A percentile compares a stretch with the other conserved stretches of the same genome.
phyloP scores from a whole-genome alignment of 1,140 invertebrate genomes.

The Prorops nasuta region DNA sequence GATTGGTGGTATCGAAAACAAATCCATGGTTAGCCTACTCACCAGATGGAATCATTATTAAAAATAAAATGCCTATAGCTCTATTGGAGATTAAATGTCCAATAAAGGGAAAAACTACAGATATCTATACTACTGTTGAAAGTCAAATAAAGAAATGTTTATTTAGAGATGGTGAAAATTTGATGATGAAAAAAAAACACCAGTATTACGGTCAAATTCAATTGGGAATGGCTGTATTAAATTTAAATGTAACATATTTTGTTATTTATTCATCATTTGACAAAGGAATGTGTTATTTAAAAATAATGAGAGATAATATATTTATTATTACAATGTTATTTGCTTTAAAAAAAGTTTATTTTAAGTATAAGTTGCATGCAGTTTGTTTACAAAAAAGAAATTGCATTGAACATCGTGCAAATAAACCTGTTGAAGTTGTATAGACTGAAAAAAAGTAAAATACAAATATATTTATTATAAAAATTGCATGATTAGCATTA shows the following conservation, averaged over 20 bases:
- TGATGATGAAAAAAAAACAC: constrained; percentile 1
- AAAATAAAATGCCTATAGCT: not conserved
- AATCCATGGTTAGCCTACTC: constrained; percentile 20
- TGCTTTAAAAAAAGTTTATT: constrained; percentile 4
- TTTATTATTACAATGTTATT: not conserved
- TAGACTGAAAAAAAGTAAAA: too few relatives aligned
- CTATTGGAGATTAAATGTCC: constrained; percentile 20
- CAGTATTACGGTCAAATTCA: constrained; percentile 4
- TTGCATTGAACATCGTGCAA: too few relatives aligned
- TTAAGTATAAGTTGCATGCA: not conserved
- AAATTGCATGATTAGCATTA: too few relatives aligned
- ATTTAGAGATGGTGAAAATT: not conserved
- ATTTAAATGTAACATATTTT: constrained; percentile 1
- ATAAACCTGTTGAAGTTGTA: too few relatives aligned
- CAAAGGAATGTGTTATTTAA: not conserved
- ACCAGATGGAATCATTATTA: constrained; percentile 15
- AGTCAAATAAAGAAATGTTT: not conserved
- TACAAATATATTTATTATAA: not conserved
- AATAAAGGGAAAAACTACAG: constrained; percentile 5
- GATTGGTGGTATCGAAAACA: constrained; percentile 11
- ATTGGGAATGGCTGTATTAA: not conserved
- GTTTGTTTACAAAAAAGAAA: not conserved
- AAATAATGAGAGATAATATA: not conserved
- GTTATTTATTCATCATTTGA: constrained; percentile 2
- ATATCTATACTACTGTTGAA: not conserved